Evolutionary conservation across 2,797 vertebrate genomes (phyloP), one percentile per base, ranked within the genome.

Genomic region (Neopelma chrysocephalum): DNA sequence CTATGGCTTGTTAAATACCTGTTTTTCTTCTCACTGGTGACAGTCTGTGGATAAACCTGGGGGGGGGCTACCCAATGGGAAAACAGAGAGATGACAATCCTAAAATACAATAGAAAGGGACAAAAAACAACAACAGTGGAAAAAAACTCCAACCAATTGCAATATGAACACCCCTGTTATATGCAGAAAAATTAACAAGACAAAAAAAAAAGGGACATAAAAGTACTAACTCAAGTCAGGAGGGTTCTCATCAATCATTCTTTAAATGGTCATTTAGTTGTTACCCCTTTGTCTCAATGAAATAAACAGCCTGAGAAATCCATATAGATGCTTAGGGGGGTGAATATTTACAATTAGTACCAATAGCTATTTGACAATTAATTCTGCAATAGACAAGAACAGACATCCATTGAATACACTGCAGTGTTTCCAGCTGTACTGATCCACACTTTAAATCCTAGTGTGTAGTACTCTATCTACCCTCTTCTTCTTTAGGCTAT

Each of bases 61-160:
- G 15, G 58, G 9, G 14, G 22, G 19, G 3, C 10, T 80, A 31
- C 7, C 3, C 22, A 77, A 1, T 10, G 29, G 34, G n/a, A 17
- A 89, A 90, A 86, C 18, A 50, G 3, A 50, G 38, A 69, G 6
- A 31, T 4, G 12, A 18, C 3, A 53, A 64, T 20, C 12, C 50
- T 68, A 53, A 76, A 76, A 79, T 27, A 38, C 27, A 89, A 36
- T 0, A n/a, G 12, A 16, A 82, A 70, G 10, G 25, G 22, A 2
- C 21, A 51, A 65, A 84, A 31, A 5, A 0, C 16, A 64, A 7
- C 3, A 10, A 10, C 11, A 27, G 3, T 21, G 14, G 19, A 2
- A 25, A 78, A 26, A 51, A 31, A 10, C 3, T 29, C 31, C 42
- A 1, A 26, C 15, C 10, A 71, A 40, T 5, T 32, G 4, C 23